Evolutionary conservation across 2,888 invertebrate genomes (phyloP).

Genomic region (Trichacis sp.): DNA sequence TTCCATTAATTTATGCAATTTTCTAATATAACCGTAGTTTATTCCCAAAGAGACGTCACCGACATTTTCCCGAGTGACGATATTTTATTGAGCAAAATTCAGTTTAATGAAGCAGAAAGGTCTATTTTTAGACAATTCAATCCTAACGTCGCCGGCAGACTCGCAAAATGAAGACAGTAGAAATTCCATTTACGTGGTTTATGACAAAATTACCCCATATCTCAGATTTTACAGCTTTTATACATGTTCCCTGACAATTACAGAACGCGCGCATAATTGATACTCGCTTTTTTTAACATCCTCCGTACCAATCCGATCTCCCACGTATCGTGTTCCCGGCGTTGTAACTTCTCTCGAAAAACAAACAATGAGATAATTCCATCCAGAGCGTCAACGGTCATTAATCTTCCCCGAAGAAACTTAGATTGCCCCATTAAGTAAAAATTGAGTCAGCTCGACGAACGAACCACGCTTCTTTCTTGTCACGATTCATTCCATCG

Average conservation of each 20-base stretch:
- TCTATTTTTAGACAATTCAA: slow-evolving; percentile 17
- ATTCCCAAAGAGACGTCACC: too few relatives aligned
- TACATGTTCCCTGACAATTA: slow-evolving; percentile 19
- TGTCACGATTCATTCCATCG: not conserved
- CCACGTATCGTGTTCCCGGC: slow-evolving; percentile 10
- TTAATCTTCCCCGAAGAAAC: not conserved
- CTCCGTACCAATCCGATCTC: slow-evolving; percentile 8
- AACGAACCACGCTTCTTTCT: not conserved
- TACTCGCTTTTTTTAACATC: slow-evolving; percentile 25
- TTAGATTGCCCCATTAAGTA: not conserved
- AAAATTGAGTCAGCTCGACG: not conserved
- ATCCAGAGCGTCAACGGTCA: slow-evolving; percentile 7
- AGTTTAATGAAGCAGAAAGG: not conserved
- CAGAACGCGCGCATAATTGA: slow-evolving; percentile 23
- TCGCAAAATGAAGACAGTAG: slow-evolving; percentile 7
- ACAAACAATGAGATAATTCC: slow-evolving; percentile 26
- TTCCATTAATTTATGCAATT: too few relatives aligned
- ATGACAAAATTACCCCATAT: slow-evolving; percentile 16
- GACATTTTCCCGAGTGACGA: not conserved
- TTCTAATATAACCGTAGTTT: too few relatives aligned
- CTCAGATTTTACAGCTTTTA: slow-evolving; percentile 14
- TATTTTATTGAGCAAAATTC: not conserved
- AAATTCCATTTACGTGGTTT: slow-evolving; percentile 16
- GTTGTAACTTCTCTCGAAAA: slow-evolving; percentile 14
- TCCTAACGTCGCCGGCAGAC: not conserved